These are phyloP conservation scores for Gallinago media DNA, from an alignment of 2,113 vertebrate species.

Conservation along the genomic window DNA sequence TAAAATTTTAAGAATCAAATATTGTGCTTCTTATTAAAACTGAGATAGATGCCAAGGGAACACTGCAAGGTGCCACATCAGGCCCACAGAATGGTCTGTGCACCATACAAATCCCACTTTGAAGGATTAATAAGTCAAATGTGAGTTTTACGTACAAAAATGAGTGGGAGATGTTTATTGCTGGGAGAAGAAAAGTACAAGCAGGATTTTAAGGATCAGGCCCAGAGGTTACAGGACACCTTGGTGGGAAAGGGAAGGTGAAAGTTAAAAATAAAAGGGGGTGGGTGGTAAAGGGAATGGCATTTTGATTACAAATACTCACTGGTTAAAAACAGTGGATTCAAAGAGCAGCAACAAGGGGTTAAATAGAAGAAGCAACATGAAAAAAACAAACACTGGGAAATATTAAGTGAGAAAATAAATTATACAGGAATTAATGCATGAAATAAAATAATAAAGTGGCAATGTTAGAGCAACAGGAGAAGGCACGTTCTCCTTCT, in stretches of 20 bases:
- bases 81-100: background rate
- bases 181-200: background rate
- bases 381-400: background rate
- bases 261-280: background rate
- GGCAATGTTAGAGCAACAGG: background rate
- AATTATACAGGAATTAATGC: background rate
- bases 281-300: background rate
- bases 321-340: background rate
- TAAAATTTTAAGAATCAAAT: background rate
- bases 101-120: background rate
- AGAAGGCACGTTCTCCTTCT: background rate
- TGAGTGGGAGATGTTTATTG: background rate
- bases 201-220: background rate
- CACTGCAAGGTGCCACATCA: rapidly evolving
- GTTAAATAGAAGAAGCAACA: background rate
- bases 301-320: background rate
- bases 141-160: background rate
- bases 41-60: background rate
- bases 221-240: background rate
- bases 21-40: background rate
- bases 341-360: background rate
- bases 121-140: background rate
- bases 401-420: conserved; percentile 16
- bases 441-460: background rate
- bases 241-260: background rate